A percentile compares a stretch with the other conserved stretches of the same genome.
Evolutionary conservation across 2,113 vertebrate genomes (phyloP).

Genomic region (Larimichthys crocea): DNA sequence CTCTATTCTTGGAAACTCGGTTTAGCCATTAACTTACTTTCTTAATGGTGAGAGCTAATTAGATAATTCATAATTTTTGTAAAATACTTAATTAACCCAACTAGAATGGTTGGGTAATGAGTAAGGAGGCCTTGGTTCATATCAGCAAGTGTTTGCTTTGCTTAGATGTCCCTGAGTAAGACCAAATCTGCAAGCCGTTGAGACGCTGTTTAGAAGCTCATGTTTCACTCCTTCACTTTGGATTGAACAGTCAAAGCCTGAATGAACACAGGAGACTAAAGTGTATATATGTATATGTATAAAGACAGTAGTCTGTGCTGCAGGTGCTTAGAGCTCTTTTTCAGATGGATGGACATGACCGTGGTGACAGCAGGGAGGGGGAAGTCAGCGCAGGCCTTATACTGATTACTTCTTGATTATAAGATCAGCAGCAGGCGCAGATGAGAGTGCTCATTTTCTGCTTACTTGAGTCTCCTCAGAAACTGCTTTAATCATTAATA

Average conservation of each 20-base stretch:
- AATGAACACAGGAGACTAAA: neutral
- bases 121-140: slow-evolving; percentile 3
- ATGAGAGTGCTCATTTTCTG: slow-evolving; percentile 53
- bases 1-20: slow-evolving; percentile 43
- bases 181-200: neutral
- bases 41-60: slow-evolving; percentile 37
- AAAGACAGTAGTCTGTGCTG: neutral
- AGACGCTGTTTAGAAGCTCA: neutral
- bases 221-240: neutral
- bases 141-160: neutral
- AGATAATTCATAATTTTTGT: slow-evolving; percentile 21
- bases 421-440: slow-evolving; percentile 55
- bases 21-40: slow-evolving; percentile 25
- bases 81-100: slow-evolving; percentile 3
- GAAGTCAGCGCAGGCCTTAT: slow-evolving; percentile 8
- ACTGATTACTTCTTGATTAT: slow-evolving; percentile 52
- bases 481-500: slow-evolving; percentile 39
- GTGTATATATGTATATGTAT: neutral
- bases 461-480: slow-evolving; percentile 38
- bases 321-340: neutral
- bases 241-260: neutral
- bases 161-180: neutral
- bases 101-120: neutral
- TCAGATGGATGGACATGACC: slow-evolving; percentile 24
- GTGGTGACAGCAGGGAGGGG: slow-evolving; percentile 17